Conservation (phyloP, 2,888 invertebrate genomes). For the Drosophila hamatofila region DNA sequence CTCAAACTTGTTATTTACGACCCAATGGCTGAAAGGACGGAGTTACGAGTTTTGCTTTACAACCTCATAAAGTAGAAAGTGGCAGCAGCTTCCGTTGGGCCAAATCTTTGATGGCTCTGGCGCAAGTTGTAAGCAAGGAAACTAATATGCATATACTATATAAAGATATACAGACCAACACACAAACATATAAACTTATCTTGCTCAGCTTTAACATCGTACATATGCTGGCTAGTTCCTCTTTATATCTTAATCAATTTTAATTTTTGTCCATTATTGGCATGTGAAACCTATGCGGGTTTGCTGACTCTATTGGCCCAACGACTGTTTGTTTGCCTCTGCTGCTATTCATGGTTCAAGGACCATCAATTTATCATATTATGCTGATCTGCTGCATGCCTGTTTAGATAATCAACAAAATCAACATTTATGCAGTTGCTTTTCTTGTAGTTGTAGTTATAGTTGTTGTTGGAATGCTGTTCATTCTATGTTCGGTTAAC, state of each 20-base stretch:
- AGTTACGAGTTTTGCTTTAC: conserved; percentile 35
- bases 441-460: background rate
- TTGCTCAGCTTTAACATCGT: background rate
- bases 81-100: conserved; percentile 14
- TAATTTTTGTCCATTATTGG: conserved; percentile 43
- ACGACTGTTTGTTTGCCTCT: conserved; percentile 10
- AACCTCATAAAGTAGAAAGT: conserved; percentile 31
- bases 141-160: conserved; percentile 22
- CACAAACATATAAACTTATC: background rate
- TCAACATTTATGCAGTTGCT: conserved; percentile 52
- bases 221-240: conserved; percentile 11
- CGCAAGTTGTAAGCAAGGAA: conserved; percentile 17
- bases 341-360: conserved; percentile 46
- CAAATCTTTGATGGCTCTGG: conserved; percentile 4
- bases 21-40: conserved; percentile 8
- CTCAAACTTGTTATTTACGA: conserved; percentile 36
- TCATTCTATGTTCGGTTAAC: conserved; percentile 18
- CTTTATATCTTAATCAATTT: conserved; percentile 21
- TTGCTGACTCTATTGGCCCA: conserved; percentile 25
- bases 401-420: conserved; percentile 66
- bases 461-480: background rate
- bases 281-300: conserved; percentile 39
- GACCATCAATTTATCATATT: conserved; percentile 66
- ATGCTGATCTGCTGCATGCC: conserved; percentile 9
- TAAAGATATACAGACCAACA: background rate